A percentile compares a stretch with the other conserved stretches of the same genome.
phyloP scores from a whole-genome alignment of 2,797 vertebrate genomes.

The Schizothorax lantsangensis region DNA sequence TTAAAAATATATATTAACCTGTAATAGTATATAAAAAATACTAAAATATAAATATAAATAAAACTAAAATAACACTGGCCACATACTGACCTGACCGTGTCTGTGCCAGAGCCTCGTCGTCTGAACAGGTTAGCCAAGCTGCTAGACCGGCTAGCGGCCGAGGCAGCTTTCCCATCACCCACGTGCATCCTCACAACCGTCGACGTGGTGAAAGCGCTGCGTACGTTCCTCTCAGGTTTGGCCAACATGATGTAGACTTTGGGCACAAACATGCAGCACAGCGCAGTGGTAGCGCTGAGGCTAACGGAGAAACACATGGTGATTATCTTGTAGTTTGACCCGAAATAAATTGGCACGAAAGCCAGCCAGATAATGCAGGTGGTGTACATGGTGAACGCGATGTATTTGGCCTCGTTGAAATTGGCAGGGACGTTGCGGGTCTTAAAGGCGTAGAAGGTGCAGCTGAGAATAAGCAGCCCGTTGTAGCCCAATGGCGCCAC shows the following conservation, averaged over 20 bases:
- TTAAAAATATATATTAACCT: background rate
- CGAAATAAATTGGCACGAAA: slow-evolving; percentile 99
- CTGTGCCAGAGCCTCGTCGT: slow-evolving; percentile 87
- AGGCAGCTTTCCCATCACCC: slow-evolving; percentile 91
- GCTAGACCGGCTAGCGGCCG: slow-evolving; percentile 87
- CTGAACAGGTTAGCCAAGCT: slow-evolving; percentile 94
- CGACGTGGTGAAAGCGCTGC: slow-evolving; percentile 97
- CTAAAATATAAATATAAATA: background rate
- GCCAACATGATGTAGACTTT: slow-evolving; percentile 98
- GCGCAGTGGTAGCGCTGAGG: slow-evolving; percentile 95
- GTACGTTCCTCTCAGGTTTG: slow-evolving; percentile 96
- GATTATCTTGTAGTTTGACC: slow-evolving; percentile 99
- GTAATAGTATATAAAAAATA: background rate
- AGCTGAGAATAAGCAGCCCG: slow-evolving; percentile 95
- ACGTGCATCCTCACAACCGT: slow-evolving; percentile 99
- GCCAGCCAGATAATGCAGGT: slow-evolving; percentile 99
- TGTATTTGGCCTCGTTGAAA: slow-evolving; percentile 99
- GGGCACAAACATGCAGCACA: slow-evolving; percentile 98
- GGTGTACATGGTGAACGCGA: slow-evolving; percentile 99
- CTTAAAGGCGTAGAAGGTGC: slow-evolving; percentile 99
- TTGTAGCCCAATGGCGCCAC: slow-evolving; percentile 98
- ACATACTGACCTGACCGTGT: slow-evolving; percentile 88
- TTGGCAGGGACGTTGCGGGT: slow-evolving; percentile 98
- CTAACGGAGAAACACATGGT: slow-evolving; percentile 99
- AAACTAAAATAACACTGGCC: background rate